Evolutionary conservation across 2,888 invertebrate genomes (phyloP), one percentile per base, ranked within the genome.

Genomic region (Acrocyrtus sp.): DNA sequence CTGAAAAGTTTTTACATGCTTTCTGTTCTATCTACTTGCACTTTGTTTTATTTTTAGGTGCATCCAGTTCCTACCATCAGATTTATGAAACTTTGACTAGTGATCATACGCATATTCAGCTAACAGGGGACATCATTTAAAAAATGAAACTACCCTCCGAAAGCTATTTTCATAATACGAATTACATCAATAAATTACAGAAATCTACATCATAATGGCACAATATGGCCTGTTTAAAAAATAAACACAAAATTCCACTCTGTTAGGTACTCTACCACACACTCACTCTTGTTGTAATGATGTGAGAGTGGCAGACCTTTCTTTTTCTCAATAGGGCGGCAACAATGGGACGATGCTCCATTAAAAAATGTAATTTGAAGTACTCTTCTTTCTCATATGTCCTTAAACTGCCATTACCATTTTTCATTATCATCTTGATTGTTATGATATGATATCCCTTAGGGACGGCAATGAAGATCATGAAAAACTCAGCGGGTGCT

Each of bases 401-500:
- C 48, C 41, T 45, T 66, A 66, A 66, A 66, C 22, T 63, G 41
- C 50, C 57, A 63, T 57, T 70, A 63, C 41, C 43, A 21, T 41
- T 56, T 50, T 61, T 56, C 45, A 54, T 61, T 61, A 69, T 61
- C 61, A 56, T 62, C 43, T 50, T 51, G 51, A 58, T 67, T 58
- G 58, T 67, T 67, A 58, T 67, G 29, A 58, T 56, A 48, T 61
- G 41, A 53, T 8, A 60, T 27, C 27, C 22, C 47, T n/a, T n/a
- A 60, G 43, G 41, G 27, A 53, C 53, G 54, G 56, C 61, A 69
- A 69, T 61, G 69, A 76, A 79, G 76, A 81, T 79, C 78, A 76
- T 80, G 80, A 80, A 79, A 77, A 81, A 74, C 78, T 15, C 81
- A 76, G 76, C 78, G 72, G 81, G 78, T 48, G 63, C 43, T 65